Percentiles rank a stretch among this genome's conserved stretches.
phyloP scores from a whole-genome alignment of 2,113 vertebrate genomes.

The Channa argus region DNA sequence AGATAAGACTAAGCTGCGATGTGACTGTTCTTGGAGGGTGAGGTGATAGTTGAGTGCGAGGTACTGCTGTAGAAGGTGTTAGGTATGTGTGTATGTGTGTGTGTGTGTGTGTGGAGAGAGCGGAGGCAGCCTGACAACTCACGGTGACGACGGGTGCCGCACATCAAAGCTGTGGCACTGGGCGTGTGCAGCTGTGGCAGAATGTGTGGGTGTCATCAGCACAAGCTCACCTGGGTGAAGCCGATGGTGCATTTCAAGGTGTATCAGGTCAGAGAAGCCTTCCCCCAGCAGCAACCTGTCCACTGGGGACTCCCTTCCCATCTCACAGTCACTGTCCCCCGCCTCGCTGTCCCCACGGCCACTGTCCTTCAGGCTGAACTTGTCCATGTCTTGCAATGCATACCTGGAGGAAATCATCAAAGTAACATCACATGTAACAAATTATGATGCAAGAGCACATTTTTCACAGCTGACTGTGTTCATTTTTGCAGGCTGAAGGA shows the following conservation, averaged over 20 bases:
- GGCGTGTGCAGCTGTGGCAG: not conserved
- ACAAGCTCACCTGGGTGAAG: slow-evolving; percentile 92
- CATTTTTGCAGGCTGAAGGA: slow-evolving; percentile 11
- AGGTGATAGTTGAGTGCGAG: slow-evolving; percentile 19
- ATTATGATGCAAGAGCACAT: not conserved
- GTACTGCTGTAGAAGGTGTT: not conserved
- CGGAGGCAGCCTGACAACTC: not conserved
- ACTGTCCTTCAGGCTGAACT: slow-evolving; percentile 99
- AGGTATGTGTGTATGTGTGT: slow-evolving; percentile 10
- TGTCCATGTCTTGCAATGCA: slow-evolving; percentile 99
- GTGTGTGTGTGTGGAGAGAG: slow-evolving; percentile 16
- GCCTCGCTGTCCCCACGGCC: slow-evolving; percentile 98
- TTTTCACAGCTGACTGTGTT: slow-evolving; percentile 10
- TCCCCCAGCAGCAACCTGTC: slow-evolving; percentile 97
- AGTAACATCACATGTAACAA: slow-evolving; percentile 32
- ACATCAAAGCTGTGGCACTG: not conserved
- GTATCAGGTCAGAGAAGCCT: slow-evolving; percentile 98
- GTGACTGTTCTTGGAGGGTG: not conserved
- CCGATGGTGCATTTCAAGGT: slow-evolving; percentile 92
- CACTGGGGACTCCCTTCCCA: slow-evolving; percentile 98
- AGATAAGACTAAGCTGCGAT: not conserved
- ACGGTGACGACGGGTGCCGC: not conserved
- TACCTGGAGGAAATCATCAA: slow-evolving; percentile 82
- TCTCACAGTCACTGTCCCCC: slow-evolving; percentile 98
- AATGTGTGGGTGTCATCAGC: not conserved